Evolutionary conservation across 2,797 vertebrate species (phyloP), one percentile per base, ranked within the genome.

Genomic region (Synaphobranchus kaupii): DNA sequence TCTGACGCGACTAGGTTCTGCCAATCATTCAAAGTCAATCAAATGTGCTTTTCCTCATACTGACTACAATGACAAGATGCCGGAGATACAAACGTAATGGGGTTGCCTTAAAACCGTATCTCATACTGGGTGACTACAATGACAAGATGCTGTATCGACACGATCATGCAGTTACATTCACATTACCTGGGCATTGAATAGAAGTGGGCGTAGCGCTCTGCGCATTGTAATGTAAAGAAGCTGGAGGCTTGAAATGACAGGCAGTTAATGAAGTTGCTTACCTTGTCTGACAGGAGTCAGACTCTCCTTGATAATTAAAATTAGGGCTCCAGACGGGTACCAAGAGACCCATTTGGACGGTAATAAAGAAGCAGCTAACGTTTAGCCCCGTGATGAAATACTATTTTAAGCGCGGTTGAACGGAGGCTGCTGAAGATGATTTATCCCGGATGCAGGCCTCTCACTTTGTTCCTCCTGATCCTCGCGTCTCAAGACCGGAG

Each of bases 401-500:
- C 34, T 66, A n/a, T 66, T 28, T 66, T 31, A n/a, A 66, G 83
- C 15, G 10, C 73, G 44, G 22, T 76, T 82, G 13, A 17, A 31
- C 22, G 12, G 25, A 3, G 39, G n/a, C 28, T 34, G 34, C 17
- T 50, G n/a, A 9, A 48, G 54, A 68, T 47, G 68, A 39, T 17
- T 44, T 56, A 15, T 73, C 78, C 76, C 28, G 31, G 4, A 48
- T 44, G 31, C 20, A 20, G 31, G 22, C 20, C 9, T 63, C 66
- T 7, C 63, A 1, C 31, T 85, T 47, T 71, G 47, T 28, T 84
- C 31, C 71, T 56, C 60, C 84, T 52, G n/a, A 25, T 10, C 76
- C 54, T 31, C 8, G 25, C 44, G 44, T 84, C 66, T 83, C 15
- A 84, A 71, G 84, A 56, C 84, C 85, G 76, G 78, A 87, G 85